Base-by-base conservation (phyloP, 1,140 invertebrate species). In the Maniola jurtina region DNA sequence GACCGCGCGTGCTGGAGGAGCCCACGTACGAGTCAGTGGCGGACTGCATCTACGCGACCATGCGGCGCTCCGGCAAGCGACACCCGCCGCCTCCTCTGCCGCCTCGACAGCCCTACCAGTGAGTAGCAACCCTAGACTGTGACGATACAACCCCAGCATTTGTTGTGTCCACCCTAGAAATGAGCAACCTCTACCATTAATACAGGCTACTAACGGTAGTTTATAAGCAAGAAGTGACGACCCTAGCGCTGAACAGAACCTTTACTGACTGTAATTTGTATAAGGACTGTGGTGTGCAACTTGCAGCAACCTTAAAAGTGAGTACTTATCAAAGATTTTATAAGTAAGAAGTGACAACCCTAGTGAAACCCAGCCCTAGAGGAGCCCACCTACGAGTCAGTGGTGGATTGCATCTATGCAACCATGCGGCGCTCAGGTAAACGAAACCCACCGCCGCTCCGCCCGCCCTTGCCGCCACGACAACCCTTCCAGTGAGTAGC, bases 361-460 rank as follows among this genome's bases (percentile, higher is more conserved):
- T n/a, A n/a, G n/a, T n/a, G n/a, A n/a, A n/a, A n/a, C n/a, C n/a
- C n/a, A n/a, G n/a, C n/a, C n/a, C 16, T 36, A 40, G 45, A 67
- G 57, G 69, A 86, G 76, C 84, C 79, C 34, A 79, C 76, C 61
- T 87, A 88, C 72, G 84, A 88, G 75, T 75, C 74, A 10, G 81
- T 86, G 59, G 72, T 71, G 33, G 84, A 84, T 58, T 85, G 83
- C 72, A 72, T 81, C 59, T 85, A 83, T 79, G 85, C 75, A 5
- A 84, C 82, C 34, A 71, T 79, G 81, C 75, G 80, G 8, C 71
- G 84, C 42, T 47, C 73, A 7, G 67, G 58, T 25, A 63, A 70
- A 15, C 65, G 75, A 0, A 52, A 65, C 14, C 68, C 75, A 25
- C 78, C 80, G 64, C 75, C n/a, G n/a, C 81, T 62, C 75, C 80